A percentile compares a stretch with the other conserved stretches of the same genome.
phyloP scores from a whole-genome alignment of 2,113 vertebrate genomes.

The Vimba vimba region DNA sequence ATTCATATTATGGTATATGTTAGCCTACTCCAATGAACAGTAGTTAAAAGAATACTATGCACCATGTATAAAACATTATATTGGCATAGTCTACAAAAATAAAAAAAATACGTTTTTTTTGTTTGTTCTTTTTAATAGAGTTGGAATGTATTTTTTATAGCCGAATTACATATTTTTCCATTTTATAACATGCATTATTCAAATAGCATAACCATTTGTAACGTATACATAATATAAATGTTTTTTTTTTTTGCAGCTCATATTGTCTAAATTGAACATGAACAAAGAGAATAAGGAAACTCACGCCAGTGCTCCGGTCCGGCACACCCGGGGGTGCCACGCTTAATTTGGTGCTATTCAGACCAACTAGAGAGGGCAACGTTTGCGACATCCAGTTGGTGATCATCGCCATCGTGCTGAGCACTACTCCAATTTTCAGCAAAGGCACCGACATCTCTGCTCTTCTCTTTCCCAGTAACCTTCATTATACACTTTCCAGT shows the following conservation, averaged over 20 bases:
- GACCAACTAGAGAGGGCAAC: slow-evolving; percentile 84
- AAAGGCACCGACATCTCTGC: slow-evolving; percentile 89
- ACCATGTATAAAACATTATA: background rate
- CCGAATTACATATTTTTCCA: background rate
- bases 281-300: slow-evolving; percentile 58
- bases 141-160: background rate
- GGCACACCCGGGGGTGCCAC: slow-evolving; percentile 81
- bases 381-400: slow-evolving; percentile 94
- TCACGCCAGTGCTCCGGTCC: slow-evolving; percentile 86
- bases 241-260: background rate
- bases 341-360: slow-evolving; percentile 84
- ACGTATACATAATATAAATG: too few species aligned
- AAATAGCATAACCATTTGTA: background rate
- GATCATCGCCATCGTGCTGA: slow-evolving; percentile 92
- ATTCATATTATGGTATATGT: background rate
- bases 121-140: background rate
- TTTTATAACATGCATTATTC: background rate
- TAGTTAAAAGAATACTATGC: background rate
- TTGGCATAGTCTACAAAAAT: background rate
- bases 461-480: slow-evolving; percentile 64
- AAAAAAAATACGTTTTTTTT: too few species aligned
- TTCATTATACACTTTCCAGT: slow-evolving; percentile 76
- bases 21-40: background rate
- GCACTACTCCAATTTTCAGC: slow-evolving; percentile 88
- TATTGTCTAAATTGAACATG: background rate